Conservation (phyloP, 1,140 invertebrate species). For the Hetaerina americana region DNA sequence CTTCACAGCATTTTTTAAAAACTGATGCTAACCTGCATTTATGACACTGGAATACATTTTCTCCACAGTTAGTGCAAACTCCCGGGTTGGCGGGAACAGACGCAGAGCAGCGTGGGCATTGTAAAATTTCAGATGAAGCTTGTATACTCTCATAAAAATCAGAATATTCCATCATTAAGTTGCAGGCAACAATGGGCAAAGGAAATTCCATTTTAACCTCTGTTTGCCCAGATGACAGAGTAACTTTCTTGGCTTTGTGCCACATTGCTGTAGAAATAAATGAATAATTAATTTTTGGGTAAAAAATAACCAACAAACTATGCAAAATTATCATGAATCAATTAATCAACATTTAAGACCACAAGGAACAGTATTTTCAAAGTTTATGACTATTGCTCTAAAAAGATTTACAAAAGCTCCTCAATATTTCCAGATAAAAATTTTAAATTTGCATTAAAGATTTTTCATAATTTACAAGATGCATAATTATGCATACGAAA, state of each 20-base stretch:
- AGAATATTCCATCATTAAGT: conserved; percentile 97
- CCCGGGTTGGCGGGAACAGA: conserved; percentile 94
- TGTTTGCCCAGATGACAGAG: conserved; percentile 77
- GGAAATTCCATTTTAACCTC: conserved; percentile 94
- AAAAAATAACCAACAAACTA: background rate
- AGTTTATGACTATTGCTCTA: too few species aligned
- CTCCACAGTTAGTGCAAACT: conserved; percentile 93
- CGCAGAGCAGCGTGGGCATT: conserved; percentile 91
- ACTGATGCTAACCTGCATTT: conserved; percentile 64
- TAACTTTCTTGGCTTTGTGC: conserved; percentile 91
- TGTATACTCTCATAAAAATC: conserved; percentile 91
- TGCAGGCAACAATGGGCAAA: conserved; percentile 91
- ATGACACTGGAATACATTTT: conserved; percentile 97
- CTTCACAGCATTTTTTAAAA: background rate
- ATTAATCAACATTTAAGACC: background rate
- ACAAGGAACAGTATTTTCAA: too few species aligned
- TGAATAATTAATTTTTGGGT: background rate
- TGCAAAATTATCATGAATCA: conserved; percentile 2
- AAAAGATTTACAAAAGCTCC: too few species aligned
- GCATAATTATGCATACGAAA: too few species aligned
- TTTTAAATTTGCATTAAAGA: too few species aligned
- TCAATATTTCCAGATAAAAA: too few species aligned
- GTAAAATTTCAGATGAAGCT: conserved; percentile 72
- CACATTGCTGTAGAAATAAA: conserved; percentile 52
- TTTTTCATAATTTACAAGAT: too few species aligned